Conservation (phyloP, 2,113 vertebrate species). For the Lepus timidus region DNA sequence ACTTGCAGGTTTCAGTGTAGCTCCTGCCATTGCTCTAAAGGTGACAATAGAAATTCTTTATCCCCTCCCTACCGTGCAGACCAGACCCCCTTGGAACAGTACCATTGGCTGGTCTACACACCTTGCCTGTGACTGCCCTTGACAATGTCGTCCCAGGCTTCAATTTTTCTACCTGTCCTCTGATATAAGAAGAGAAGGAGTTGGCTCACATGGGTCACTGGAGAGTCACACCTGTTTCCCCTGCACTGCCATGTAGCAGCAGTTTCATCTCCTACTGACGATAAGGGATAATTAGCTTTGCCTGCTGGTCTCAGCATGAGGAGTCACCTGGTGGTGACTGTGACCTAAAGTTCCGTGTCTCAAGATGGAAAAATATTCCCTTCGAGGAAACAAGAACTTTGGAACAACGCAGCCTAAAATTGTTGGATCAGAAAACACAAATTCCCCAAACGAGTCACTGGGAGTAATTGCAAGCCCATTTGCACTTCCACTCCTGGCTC, state of each 20-base stretch:
- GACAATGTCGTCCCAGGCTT: neutral
- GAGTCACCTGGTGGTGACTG: neutral
- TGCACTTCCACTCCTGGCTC: neutral
- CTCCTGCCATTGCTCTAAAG: fast-evolving
- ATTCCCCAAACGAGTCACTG: neutral
- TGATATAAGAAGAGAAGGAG: neutral
- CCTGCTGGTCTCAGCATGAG: neutral
- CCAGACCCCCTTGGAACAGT: neutral
- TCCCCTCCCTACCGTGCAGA: too few relatives aligned
- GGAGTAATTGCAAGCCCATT: neutral
- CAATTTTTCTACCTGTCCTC: neutral
- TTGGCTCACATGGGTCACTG: neutral
- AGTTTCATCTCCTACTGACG: neutral
- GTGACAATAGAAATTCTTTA: neutral
- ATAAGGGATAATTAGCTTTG: neutral
- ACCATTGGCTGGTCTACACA: neutral
- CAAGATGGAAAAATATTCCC: neutral
- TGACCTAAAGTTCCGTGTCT: neutral
- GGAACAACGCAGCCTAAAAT: neutral
- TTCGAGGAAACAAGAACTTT: neutral
- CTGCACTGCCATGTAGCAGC: neutral
- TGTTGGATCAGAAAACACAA: neutral
- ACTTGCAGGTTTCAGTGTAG: neutral
- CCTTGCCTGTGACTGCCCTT: neutral
- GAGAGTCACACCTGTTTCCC: too few relatives aligned